A percentile compares a stretch with the other conserved stretches of the same genome.
Conservation (phyloP, 64 coral and sea anemone genomes). For the Montipora cactus region DNA sequence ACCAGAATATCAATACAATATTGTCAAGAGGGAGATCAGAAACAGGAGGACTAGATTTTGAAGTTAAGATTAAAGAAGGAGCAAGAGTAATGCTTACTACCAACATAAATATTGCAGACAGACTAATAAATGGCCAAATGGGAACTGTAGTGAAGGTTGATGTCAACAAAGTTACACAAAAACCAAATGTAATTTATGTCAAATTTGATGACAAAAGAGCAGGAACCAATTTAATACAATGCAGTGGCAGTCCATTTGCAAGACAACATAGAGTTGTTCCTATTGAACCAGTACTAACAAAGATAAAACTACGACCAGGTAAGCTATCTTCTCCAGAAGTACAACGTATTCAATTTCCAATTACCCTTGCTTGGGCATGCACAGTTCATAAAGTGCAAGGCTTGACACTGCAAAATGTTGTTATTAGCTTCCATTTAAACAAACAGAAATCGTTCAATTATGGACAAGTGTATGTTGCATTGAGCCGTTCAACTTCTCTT, state of each 20-base stretch:
- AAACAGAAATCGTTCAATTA: constrained; percentile 59
- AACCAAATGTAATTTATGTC: neutral
- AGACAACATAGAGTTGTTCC: constrained; percentile 40
- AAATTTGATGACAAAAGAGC: constrained; percentile 68
- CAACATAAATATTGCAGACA: constrained; percentile 49
- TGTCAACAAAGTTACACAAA: neutral
- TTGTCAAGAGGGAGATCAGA: constrained; percentile 55
- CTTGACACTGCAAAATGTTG: no score
- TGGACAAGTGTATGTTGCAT: constrained; percentile 66
- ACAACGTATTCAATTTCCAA: constrained; percentile 55
- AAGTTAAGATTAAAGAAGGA: constrained; percentile 46
- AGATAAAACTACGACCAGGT: constrained; percentile 44
- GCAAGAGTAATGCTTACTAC: constrained; percentile 54
- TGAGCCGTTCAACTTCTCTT: constrained; percentile 34
- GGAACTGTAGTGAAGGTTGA: constrained; percentile 46
- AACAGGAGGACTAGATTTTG: constrained; percentile 57
- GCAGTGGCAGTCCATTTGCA: neutral
- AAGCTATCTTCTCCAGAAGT: constrained; percentile 75
- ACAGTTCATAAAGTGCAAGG: no score
- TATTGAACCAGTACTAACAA: constrained; percentile 62
- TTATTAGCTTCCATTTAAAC: constrained; percentile 17
- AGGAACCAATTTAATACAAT: constrained; percentile 15
- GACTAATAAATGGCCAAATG: constrained; percentile 73
- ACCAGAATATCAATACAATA: constrained; percentile 64
- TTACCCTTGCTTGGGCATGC: constrained; percentile 39